Evolutionary conservation across 2,888 invertebrate species (phyloP).

Genomic region (Caenorhabditis macrosperma): DNA sequence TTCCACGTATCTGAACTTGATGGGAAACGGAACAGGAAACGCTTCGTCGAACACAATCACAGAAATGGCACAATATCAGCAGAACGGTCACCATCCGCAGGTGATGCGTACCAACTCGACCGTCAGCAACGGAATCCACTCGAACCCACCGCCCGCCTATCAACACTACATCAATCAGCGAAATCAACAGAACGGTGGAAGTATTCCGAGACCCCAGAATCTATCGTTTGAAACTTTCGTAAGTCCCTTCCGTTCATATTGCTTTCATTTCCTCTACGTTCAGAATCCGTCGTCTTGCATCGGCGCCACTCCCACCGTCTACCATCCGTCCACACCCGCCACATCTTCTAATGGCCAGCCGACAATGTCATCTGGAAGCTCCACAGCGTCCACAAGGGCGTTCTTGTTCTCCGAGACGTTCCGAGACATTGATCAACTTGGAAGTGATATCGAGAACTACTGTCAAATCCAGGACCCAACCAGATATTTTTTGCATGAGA

Average conservation of each 20-base stretch:
- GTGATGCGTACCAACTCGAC: conserved; percentile 1
- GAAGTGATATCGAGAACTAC: conserved; percentile 72
- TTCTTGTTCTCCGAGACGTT: conserved; percentile 51
- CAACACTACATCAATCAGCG: conserved; percentile 55
- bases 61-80: conserved; percentile 39
- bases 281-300: conserved; percentile 35
- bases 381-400: conserved; percentile 42
- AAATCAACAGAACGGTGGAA: conserved; percentile 33
- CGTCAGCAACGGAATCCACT: conserved; percentile 30
- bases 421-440: conserved; percentile 69
- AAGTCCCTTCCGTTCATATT: background rate
- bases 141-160: conserved; percentile 52
- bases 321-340: conserved; percentile 43
- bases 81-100: conserved; percentile 20
- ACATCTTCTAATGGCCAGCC: conserved; percentile 23
- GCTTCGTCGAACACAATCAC: conserved; percentile 57
- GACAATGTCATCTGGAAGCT: conserved; percentile 35
- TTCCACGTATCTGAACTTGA: conserved; percentile 37
- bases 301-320: conserved; percentile 43
- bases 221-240: conserved; percentile 39
- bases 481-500: conserved; percentile 42
- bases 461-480: conserved; percentile 42
- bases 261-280: background rate
- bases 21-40: conserved; percentile 42
- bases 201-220: conserved; percentile 48